Evolutionary conservation across 2,888 invertebrate genomes (phyloP), one percentile per base, ranked within the genome.

Genomic region (Heteromurus nitidus): DNA sequence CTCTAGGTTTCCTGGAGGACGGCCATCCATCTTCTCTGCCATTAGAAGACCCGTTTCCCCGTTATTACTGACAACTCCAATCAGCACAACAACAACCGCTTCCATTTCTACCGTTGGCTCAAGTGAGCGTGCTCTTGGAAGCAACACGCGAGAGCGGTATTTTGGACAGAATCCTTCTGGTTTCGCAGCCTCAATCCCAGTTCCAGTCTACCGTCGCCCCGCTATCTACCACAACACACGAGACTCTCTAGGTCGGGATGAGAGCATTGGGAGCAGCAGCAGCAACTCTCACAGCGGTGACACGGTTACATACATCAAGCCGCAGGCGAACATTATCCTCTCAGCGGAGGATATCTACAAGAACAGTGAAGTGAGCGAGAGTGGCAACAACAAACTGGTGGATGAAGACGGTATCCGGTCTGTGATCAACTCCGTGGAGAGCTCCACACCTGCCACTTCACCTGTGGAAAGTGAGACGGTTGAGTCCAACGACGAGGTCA

Each of bases 1-100:
- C 53, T 75, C 87, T 7, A 53, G 87, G 24, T 87, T 87, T 74
- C 87, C 87, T 58, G 84, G 83, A 28, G 86, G 87, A 18, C 85
- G 87, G 24, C 87, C 86, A 11, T 83, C 83, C 50, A 69, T 81
- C 62, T 83, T 77, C 76, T 68, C 77, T 7, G 67, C 74, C n/a
- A 36, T 68, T 62, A 65, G 72, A 31, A 58, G 80, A 42, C 80
- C 80, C 16, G 13, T 64, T 7, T 24, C 64, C 18, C 24, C 60
- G 13, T 30, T n/a, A n/a, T 3, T 60, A 30, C n/a, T n/a, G 28
- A 30, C 53, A 77, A 22, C 44, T 5, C 11, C 64, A 2, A 7
- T 70, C 7, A 64, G 53, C 31, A 53, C 64, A 53, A 67, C 77
- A 1, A 65, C 55, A 16, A 64, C 42, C 5, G 2, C 62, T 22